Percentiles rank a stretch among this genome's conserved stretches.
phyloP scores from a whole-genome alignment of 2,797 vertebrate genomes.

The Centroberyx gerrardi region DNA sequence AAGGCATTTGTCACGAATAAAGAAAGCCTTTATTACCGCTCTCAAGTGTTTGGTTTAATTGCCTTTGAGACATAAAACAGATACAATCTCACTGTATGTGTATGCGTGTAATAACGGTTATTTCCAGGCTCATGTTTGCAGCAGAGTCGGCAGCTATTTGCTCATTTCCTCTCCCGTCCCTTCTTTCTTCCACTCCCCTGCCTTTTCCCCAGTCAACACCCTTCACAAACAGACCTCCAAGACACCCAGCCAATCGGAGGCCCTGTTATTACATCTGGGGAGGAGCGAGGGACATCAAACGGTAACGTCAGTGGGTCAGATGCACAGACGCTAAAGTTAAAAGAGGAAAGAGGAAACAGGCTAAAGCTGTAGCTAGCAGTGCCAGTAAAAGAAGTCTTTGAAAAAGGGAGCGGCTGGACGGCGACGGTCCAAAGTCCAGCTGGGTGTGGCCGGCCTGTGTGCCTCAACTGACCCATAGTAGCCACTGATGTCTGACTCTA shows the following conservation, averaged over 20 bases:
- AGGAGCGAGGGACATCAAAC: not conserved
- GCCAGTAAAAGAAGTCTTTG: constrained; percentile 32
- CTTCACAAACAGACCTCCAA: not conserved
- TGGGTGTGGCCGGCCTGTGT: constrained; percentile 41
- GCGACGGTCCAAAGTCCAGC: constrained; percentile 28
- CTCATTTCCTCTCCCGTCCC: constrained; percentile 40
- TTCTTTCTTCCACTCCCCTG: not conserved
- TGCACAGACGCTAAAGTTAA: constrained; percentile 2
- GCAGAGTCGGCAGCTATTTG: constrained; percentile 17
- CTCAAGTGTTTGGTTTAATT: constrained; percentile 23
- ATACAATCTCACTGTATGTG: constrained; percentile 25
- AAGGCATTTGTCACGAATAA: constrained; percentile 7
- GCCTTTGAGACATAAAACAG: constrained; percentile 41
- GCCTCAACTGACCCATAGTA: constrained; percentile 33
- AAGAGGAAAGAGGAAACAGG: constrained; percentile 34
- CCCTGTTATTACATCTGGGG: not conserved
- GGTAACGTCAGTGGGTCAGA: constrained; percentile 2
- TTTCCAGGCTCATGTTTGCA: constrained; percentile 30
- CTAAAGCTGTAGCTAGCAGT: not conserved
- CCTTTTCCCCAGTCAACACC: constrained; percentile 9
- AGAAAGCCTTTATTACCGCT: constrained; percentile 36
- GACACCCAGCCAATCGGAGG: not conserved
- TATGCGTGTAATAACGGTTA: constrained; percentile 21
- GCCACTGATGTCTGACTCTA: constrained; percentile 8
- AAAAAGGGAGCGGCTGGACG: constrained; percentile 17